Conservation (phyloP, 1,140 invertebrate species). For the Scaptomyza graminum region DNA sequence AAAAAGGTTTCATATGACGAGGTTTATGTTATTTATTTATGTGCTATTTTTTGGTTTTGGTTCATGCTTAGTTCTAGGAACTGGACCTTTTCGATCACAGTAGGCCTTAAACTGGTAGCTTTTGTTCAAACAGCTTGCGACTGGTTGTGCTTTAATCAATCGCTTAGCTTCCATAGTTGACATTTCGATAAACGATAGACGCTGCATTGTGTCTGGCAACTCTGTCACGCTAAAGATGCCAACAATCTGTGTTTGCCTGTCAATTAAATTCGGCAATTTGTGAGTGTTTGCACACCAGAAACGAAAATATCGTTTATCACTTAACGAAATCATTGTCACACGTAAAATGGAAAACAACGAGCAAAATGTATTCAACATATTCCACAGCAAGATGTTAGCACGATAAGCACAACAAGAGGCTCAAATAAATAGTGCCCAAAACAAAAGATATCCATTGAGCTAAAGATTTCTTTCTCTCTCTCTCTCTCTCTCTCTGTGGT, state of each 20-base stretch:
- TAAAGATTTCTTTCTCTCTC: slow-evolving; percentile 2
- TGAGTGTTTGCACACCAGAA: background rate
- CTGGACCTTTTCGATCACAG: slow-evolving; percentile 16
- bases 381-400: slow-evolving; percentile 14
- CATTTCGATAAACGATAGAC: slow-evolving; percentile 25
- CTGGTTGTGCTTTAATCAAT: slow-evolving; percentile 26
- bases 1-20: slow-evolving; percentile 29
- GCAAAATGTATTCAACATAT: slow-evolving; percentile 18
- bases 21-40: slow-evolving; percentile 8
- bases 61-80: slow-evolving; percentile 36
- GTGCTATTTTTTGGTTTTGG: background rate
- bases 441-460: slow-evolving; percentile 60
- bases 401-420: slow-evolving; percentile 20
- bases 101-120: slow-evolving; percentile 3
- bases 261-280: slow-evolving; percentile 47
- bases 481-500: slow-evolving; percentile 5
- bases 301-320: slow-evolving; percentile 37
- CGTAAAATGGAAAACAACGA: slow-evolving; percentile 40
- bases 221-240: slow-evolving; percentile 24
- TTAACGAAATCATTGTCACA: slow-evolving; percentile 47
- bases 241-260: slow-evolving; percentile 23
- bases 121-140: background rate
- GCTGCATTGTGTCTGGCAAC: background rate
- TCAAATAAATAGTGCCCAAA: background rate
- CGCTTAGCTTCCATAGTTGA: background rate